Percentiles rank a stretch among this genome's conserved stretches.
Conservation (phyloP, 2,888 invertebrate species). For the Tanytarsus gracilentus region DNA sequence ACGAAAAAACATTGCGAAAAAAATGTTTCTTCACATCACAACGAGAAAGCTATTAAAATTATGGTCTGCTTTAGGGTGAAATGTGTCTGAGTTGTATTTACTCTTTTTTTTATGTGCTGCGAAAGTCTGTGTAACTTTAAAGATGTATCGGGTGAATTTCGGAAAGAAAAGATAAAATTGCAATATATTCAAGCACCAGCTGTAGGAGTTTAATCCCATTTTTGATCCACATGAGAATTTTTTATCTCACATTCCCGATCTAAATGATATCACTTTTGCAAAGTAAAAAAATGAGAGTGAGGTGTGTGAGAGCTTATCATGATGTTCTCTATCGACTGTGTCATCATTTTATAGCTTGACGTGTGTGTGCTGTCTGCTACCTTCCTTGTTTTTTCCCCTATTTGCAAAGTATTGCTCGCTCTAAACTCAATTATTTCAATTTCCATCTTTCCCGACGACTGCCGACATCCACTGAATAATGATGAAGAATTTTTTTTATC, state of each 20-base stretch:
- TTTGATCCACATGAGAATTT: neutral
- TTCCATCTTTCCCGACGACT: too few species aligned
- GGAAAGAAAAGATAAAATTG: slow-evolving; percentile 6
- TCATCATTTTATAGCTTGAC: slow-evolving; percentile 24
- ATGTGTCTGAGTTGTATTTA: slow-evolving; percentile 6
- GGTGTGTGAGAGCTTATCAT: neutral
- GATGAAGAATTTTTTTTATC: too few species aligned
- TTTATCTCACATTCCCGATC: slow-evolving; percentile 4
- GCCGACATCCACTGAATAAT: too few species aligned
- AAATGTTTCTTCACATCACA: slow-evolving; percentile 2
- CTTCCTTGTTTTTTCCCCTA: slow-evolving; percentile 4
- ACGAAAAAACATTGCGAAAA: too few species aligned
- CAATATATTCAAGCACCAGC: too few species aligned
- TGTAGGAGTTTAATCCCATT: too few species aligned
- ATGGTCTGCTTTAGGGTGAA: slow-evolving; percentile 14
- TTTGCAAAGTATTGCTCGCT: neutral
- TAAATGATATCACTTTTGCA: neutral
- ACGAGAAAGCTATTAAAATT: neutral
- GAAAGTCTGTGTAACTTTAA: neutral
- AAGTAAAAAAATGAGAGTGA: neutral
- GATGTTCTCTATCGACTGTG: neutral
- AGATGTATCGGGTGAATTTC: too few species aligned
- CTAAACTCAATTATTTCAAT: slow-evolving; percentile 1
- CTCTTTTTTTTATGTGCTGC: too few species aligned
- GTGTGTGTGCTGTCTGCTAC: neutral